These are phyloP conservation scores for Ciona savignyi DNA, from an alignment of 23 tunicate genomes.

Conservation along the genomic window DNA sequence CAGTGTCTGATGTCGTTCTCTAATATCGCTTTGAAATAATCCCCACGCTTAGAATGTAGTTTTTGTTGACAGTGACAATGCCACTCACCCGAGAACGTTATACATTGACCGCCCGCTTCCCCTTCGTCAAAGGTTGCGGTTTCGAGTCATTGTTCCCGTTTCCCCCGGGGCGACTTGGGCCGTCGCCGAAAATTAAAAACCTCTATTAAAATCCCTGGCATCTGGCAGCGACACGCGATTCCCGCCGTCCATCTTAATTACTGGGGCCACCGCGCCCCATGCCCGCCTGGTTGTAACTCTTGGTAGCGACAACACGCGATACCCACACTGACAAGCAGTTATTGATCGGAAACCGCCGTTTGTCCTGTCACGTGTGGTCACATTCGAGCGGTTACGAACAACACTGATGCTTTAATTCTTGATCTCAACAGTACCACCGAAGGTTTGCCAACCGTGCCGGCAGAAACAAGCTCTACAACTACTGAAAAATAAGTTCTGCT, in stretches of 20 bases:
- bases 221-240: not conserved
- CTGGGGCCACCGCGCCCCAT: not conserved
- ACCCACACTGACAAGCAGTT: not conserved
- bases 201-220: not conserved
- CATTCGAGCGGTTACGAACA: not conserved
- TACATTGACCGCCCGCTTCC: not conserved
- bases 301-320: not conserved
- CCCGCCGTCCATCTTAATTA: not conserved
- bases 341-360: not conserved
- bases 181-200: not conserved
- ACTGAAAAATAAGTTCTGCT: slow-evolving; percentile 33
- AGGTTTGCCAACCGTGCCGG: slow-evolving; percentile 43
- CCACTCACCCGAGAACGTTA: too few relatives aligned
- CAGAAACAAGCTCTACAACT: slow-evolving; percentile 24
- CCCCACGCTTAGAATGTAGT: too few relatives aligned
- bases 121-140: not conserved
- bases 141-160: not conserved
- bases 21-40: too few relatives aligned
- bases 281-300: not conserved
- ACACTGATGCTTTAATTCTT: not conserved
- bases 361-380: not conserved
- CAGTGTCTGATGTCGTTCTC: too few relatives aligned
- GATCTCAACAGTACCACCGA: not conserved
- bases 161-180: too few relatives aligned
- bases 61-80: too few relatives aligned